Evolutionary conservation across 2,113 vertebrate species (phyloP).

Genomic region (Climacteris rufus): DNA sequence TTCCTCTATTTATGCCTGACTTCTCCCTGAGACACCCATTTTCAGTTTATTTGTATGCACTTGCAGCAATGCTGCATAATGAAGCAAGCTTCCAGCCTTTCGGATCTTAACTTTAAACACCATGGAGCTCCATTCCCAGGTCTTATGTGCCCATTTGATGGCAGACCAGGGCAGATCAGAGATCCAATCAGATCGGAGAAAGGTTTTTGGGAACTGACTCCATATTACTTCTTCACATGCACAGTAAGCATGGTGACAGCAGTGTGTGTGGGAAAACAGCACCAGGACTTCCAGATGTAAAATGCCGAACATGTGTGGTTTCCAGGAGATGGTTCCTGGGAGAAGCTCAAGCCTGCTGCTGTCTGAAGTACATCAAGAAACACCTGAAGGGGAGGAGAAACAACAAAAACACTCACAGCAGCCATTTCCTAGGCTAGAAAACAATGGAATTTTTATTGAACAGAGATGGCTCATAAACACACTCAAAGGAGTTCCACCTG

Average conservation of each 20-base stretch:
- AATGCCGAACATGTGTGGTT: background rate
- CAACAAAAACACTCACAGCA: conserved; percentile 27
- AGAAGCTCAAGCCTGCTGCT: background rate
- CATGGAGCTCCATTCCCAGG: background rate
- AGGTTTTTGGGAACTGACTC: background rate
- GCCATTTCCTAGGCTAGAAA: conserved; percentile 60
- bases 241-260: background rate
- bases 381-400: background rate
- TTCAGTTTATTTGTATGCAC: background rate
- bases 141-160: background rate
- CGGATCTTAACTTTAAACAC: background rate
- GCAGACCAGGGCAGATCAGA: background rate
- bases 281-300: background rate
- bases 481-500: conserved; percentile 54
- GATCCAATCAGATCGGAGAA: background rate
- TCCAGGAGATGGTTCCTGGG: background rate
- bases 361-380: background rate
- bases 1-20: background rate
- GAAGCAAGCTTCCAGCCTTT: background rate
- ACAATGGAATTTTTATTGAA: conserved; percentile 62
- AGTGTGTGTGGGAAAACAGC: background rate
- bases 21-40: background rate
- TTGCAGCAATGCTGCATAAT: background rate
- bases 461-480: conserved; percentile 63
- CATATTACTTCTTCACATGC: accelerated